Evolutionary conservation across 2,888 invertebrate genomes (phyloP).

Genomic region (Mesorhabditis sp.): DNA sequence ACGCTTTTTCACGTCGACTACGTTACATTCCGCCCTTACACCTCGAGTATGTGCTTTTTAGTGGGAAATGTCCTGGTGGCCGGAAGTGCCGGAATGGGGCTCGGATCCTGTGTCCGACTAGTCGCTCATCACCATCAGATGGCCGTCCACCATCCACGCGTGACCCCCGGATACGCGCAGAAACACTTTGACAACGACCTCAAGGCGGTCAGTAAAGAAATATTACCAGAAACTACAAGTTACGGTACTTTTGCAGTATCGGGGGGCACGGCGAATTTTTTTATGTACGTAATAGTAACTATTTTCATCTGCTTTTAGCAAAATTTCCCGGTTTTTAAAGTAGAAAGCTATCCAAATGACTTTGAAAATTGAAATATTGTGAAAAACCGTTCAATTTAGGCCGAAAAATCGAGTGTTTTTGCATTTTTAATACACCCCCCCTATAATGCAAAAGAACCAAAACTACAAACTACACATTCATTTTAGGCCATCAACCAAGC

Average conservation of each 20-base stretch:
- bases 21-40: too few relatives aligned
- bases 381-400: not conserved
- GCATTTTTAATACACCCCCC: too few relatives aligned
- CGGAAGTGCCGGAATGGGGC: conserved; percentile 76
- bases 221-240: too few relatives aligned
- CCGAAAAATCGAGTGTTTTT: not conserved
- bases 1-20: not conserved
- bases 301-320: too few relatives aligned
- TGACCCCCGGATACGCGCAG: conserved; percentile 66
- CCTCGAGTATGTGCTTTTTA: conserved; percentile 5
- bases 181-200: conserved; percentile 75
- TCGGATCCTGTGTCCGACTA: conserved; percentile 75
- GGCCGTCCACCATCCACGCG: conserved; percentile 64
- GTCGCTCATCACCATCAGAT: conserved; percentile 73
- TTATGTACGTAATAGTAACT: too few relatives aligned
- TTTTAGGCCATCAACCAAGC: conserved; percentile 72
- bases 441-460: too few relatives aligned
- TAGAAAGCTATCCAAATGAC: not conserved
- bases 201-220: conserved; percentile 67
- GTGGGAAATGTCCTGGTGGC: conserved; percentile 70
- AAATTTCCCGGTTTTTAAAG: too few relatives aligned
- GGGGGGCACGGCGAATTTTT: too few relatives aligned
- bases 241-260: too few relatives aligned
- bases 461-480: conserved; percentile 12
- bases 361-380: conserved; percentile 11